Conservation (phyloP, 1,140 invertebrate species). For the Diorhabda elongata region DNA sequence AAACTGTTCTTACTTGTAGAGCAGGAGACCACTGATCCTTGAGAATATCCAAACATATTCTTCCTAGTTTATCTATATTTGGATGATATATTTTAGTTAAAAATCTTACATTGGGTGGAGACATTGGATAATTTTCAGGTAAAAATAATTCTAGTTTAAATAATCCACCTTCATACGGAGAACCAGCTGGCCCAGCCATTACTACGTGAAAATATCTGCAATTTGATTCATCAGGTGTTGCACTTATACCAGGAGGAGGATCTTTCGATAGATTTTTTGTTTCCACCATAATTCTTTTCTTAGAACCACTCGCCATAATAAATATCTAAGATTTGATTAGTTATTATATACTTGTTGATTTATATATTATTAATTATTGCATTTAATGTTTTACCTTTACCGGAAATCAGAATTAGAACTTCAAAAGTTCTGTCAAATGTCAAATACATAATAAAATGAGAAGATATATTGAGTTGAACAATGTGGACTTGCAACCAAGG, state of each 20-base stretch:
- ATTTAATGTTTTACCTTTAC: conserved; percentile 2
- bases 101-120: conserved; percentile 72
- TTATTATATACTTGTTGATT: neutral
- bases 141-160: conserved; percentile 76
- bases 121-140: conserved; percentile 77
- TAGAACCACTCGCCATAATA: conserved; percentile 37
- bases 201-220: conserved; percentile 74
- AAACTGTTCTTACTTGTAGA: conserved; percentile 72
- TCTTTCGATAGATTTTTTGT: conserved; percentile 45
- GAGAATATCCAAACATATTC: conserved; percentile 76
- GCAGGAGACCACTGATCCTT: conserved; percentile 84
- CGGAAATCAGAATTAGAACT: neutral
- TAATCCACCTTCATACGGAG: conserved; percentile 72
- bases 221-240: conserved; percentile 71
- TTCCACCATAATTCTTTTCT: conserved; percentile 43
- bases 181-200: conserved; percentile 60
- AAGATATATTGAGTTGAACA: neutral
- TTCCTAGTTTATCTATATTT: conserved; percentile 75
- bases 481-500: too few relatives aligned
- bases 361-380: neutral
- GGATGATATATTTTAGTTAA: conserved; percentile 80
- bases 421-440: neutral
- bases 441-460: neutral
- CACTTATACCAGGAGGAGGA: conserved; percentile 71
- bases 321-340: neutral